Conservation (phyloP, 2,888 invertebrate species). For the Diaperis boleti region DNA sequence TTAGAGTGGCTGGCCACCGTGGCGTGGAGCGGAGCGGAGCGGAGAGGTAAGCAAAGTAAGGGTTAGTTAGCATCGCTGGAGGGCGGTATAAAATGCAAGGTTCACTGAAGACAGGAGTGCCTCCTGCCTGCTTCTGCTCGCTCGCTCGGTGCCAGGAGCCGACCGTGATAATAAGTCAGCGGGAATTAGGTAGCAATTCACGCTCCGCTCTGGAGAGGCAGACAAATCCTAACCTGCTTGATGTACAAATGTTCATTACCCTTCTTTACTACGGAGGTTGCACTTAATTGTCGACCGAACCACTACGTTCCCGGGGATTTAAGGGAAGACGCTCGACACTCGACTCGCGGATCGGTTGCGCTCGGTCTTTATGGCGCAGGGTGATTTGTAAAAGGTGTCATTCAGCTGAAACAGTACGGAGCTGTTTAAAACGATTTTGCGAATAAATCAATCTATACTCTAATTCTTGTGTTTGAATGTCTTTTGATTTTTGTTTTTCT, state of each 20-base stretch:
- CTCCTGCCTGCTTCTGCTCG: too few species aligned
- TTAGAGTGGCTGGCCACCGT: constrained; percentile 54
- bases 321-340: too few species aligned
- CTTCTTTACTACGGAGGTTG: constrained; percentile 37
- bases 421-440: too few species aligned
- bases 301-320: too few species aligned
- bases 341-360: too few species aligned
- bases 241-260: constrained; percentile 46
- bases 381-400: too few species aligned
- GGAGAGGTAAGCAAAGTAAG: constrained; percentile 51
- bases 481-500: too few species aligned
- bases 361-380: too few species aligned
- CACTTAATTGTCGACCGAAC: constrained; percentile 51
- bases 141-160: constrained; percentile 56
- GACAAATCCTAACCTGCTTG: constrained; percentile 44
- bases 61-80: constrained; percentile 59
- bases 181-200: constrained; percentile 59
- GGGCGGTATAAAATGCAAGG: constrained; percentile 59
- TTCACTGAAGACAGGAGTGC: constrained; percentile 59
- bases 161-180: constrained; percentile 57
- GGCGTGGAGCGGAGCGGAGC: constrained; percentile 47
- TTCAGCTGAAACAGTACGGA: too few species aligned
- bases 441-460: too few species aligned
- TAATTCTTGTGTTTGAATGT: too few species aligned
- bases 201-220: constrained; percentile 56